phyloP scores from a whole-genome alignment of 2,797 vertebrate species.

The Thamnophis elegans region DNA sequence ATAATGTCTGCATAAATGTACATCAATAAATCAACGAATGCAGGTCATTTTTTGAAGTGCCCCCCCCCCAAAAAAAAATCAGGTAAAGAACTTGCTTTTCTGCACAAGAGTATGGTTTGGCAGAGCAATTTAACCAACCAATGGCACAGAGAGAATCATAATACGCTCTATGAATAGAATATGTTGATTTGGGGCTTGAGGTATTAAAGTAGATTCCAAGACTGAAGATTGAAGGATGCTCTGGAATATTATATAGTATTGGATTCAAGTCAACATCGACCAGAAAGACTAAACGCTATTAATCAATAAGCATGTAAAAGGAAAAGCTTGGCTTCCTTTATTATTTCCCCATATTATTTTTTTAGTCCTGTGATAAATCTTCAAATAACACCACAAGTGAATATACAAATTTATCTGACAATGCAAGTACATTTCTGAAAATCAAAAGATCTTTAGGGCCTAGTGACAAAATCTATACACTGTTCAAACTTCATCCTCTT shows the following conservation, averaged over 20 bases:
- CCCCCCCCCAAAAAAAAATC: neutral
- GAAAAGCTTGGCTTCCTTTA: neutral
- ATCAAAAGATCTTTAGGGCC: neutral
- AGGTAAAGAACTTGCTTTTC: neutral
- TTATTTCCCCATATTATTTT: neutral
- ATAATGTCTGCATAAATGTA: neutral
- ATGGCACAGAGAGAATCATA: constrained; percentile 4
- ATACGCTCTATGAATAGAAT: neutral
- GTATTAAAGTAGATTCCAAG: neutral
- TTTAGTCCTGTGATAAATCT: neutral
- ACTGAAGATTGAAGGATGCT: neutral
- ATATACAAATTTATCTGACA: neutral
- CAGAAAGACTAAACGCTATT: neutral
- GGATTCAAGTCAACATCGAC: neutral
- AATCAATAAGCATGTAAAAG: neutral
- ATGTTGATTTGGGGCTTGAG: constrained; percentile 2
- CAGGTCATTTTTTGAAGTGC: neutral
- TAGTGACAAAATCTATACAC: neutral
- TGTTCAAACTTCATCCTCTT: neutral
- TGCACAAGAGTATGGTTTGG: neutral
- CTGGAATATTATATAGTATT: neutral
- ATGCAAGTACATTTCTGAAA: neutral
- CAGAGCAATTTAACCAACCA: neutral
- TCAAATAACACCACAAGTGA: neutral
- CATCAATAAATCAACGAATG: neutral